These are phyloP conservation scores for Pseudonaja textilis DNA, from an alignment of 2,113 vertebrate species.

Conservation along the genomic window DNA sequence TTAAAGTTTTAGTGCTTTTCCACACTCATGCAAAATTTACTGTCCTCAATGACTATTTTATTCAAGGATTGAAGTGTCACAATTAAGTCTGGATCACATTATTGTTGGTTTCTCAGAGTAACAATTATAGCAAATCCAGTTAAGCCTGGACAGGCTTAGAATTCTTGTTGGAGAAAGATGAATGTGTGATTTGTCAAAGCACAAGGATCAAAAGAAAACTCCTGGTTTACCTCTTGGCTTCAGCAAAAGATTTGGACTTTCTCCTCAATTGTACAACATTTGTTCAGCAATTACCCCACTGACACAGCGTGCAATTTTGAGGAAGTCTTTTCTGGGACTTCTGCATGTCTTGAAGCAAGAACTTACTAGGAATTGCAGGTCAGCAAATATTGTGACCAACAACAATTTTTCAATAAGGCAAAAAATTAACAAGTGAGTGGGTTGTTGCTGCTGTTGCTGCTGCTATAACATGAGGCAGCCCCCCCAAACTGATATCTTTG, in stretches of 20 bases:
- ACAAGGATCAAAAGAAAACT: background rate
- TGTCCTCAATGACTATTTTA: background rate
- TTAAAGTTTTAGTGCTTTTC: background rate
- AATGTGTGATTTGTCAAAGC: background rate
- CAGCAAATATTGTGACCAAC: background rate
- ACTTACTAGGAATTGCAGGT: background rate
- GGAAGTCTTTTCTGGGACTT: background rate
- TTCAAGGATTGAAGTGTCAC: background rate
- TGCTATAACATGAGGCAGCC: background rate
- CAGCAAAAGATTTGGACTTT: background rate
- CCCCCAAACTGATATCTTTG: background rate
- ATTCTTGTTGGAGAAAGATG: background rate
- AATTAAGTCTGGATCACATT: background rate
- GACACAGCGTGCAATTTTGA: background rate
- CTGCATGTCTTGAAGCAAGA: background rate
- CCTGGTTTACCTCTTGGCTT: background rate
- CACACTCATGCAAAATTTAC: background rate
- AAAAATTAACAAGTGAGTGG: background rate
- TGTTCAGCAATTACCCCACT: background rate
- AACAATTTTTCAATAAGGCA: background rate
- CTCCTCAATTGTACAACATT: background rate
- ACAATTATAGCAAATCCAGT: background rate
- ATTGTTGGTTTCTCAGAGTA: background rate
- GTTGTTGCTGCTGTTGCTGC: background rate
- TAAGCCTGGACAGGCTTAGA: background rate